Conservation (phyloP, 2,797 vertebrate genomes). For the Megaceryle alcyon region DNA sequence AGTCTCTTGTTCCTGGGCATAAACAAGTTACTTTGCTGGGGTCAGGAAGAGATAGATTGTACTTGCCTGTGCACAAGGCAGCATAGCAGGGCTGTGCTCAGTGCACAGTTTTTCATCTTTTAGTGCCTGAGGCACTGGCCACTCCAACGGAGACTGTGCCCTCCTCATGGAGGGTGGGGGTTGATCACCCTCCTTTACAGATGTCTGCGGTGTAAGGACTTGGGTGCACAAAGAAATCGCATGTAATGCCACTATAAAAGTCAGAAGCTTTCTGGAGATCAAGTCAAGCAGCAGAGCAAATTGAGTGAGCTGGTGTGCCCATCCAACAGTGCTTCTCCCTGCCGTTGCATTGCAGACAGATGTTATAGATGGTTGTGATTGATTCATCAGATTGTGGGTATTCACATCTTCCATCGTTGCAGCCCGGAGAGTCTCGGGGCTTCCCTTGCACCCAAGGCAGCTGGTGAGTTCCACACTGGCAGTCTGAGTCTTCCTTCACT, state of each 20-base stretch:
- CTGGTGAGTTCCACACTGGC: not conserved
- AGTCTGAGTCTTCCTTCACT: not conserved
- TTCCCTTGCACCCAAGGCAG: constrained; percentile 1
- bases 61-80: not conserved
- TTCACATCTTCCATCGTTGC: not conserved
- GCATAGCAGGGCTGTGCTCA: not conserved
- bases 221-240: not conserved
- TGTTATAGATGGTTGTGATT: not conserved
- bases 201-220: not conserved
- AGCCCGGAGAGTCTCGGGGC: not conserved
- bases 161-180: not conserved
- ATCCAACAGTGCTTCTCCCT: not conserved
- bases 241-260: not conserved
- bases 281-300: not conserved
- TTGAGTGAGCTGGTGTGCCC: not conserved
- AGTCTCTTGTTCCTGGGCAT: constrained; percentile 4
- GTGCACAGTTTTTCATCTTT: not conserved
- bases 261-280: not conserved
- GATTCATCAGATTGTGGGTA: not conserved
- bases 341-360: not conserved
- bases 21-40: constrained; percentile 3
- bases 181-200: not conserved
- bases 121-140: not conserved
- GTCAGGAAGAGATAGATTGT: not conserved
- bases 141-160: not conserved